Evolutionary conservation across 2,888 invertebrate genomes (phyloP).

Genomic region (Calliopum simillimum): DNA sequence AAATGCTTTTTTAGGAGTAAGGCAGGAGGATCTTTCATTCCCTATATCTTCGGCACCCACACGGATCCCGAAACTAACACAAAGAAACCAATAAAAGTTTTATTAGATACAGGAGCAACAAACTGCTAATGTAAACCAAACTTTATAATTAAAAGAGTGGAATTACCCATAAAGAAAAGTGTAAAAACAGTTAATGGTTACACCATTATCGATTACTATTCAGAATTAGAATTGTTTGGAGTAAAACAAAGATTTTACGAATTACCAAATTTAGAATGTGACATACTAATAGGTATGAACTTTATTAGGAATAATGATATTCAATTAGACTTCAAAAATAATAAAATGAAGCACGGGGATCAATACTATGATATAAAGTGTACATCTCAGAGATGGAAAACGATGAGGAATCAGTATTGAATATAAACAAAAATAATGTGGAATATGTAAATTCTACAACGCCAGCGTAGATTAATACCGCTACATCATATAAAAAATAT

Average conservation of each 20-base stretch:
- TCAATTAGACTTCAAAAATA: background rate
- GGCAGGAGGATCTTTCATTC: no score
- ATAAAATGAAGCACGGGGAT: no score
- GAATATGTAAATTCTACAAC: no score
- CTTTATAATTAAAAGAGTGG: background rate
- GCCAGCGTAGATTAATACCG: no score
- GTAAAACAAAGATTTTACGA: background rate
- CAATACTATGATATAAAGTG: no score
- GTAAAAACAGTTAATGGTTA: background rate
- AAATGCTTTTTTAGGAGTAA: no score
- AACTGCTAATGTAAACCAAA: background rate
- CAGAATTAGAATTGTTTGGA: background rate
- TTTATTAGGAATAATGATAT: background rate
- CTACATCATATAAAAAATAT: no score
- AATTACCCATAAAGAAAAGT: background rate
- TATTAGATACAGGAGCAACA: background rate
- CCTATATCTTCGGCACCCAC: no score
- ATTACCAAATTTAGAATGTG: background rate
- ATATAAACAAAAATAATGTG: no score
- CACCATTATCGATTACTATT: background rate
- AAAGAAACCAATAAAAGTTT: background rate
- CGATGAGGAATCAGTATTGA: no score
- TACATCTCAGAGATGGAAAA: no score
- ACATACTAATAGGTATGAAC: background rate
- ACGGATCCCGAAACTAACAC: no score